A percentile compares a stretch with the other conserved stretches of the same genome.
Evolutionary conservation across 2,797 vertebrate species (phyloP).

Genomic region (Geotrypetes seraphini): DNA sequence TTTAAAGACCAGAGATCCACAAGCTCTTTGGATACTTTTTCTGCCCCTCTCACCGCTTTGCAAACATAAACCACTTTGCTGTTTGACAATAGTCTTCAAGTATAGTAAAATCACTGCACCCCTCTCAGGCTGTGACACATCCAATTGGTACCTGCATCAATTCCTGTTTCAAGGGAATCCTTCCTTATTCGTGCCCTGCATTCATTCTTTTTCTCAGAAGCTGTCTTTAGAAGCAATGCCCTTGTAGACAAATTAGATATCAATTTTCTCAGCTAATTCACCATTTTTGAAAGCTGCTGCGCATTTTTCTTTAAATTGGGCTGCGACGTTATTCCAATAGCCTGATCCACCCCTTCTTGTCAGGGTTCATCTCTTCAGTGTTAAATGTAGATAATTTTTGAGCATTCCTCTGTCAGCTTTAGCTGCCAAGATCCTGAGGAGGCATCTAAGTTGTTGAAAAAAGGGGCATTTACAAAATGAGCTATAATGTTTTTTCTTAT

Average conservation of each 20-base stretch:
- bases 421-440: not conserved
- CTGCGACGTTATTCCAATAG: not conserved
- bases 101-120: slow-evolving; percentile 2
- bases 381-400: too few relatives aligned
- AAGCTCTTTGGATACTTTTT: too few relatives aligned
- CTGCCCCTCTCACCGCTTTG: too few relatives aligned
- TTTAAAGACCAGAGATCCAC: too few relatives aligned
- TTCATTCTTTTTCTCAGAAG: not conserved
- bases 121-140: not conserved
- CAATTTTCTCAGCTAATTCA: not conserved
- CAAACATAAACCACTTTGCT: too few relatives aligned
- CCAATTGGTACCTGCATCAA: not conserved
- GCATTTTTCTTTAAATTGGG: not conserved
- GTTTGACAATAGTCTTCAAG: not conserved
- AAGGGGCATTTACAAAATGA: not conserved
- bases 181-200: too few relatives aligned
- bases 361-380: not conserved
- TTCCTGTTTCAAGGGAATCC: not conserved
- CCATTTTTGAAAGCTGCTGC: not conserved
- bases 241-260: not conserved
- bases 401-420: not conserved
- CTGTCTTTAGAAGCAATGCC: not conserved
- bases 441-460: not conserved
- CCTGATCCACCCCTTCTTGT: not conserved
- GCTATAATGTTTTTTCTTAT: not conserved